Base-by-base conservation (phyloP, 2,888 invertebrate genomes). In the Ernsta delagoae region DNA sequence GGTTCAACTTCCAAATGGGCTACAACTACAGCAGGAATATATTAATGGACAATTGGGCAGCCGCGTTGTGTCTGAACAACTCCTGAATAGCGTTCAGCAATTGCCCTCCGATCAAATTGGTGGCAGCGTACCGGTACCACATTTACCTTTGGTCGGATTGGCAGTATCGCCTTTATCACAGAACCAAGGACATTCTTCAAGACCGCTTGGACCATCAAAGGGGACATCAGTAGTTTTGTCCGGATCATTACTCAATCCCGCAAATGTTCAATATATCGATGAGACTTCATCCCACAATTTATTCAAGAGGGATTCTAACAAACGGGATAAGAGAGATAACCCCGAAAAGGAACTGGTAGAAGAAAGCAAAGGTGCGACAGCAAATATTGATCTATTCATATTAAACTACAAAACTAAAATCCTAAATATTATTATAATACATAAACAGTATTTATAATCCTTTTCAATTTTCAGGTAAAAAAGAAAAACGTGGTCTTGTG, bases 401-500 rank as follows among this genome's bases (percentile, higher is more conserved):
- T 39, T 24, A 24, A 24, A 5, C 12, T 48, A 48, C 48, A 12
- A 1, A 12, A 11, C 43, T 11, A 11, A 45, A 45, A 45, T 4
- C 3, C 12, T 1, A 6, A 48, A 1, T 5, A 12, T 5, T 1
- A 39, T 39, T 48, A 48, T 12, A 8, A 2, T 45, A 45, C 12
- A 12, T 12, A 24, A 24, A 54, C 24, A 53, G 31, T 41, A 59
- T n/a, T 31, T 31, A 54, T 54, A 54, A n/a, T 56, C 7, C 7
- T 16, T 50, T 4, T 76, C 77, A 59, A 5, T 70, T 82, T 75
- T 65, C 83, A 82, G 94, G 93, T 56, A 95, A 93, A 78, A 91
- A 95, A 63, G 94, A 94, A 62, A 96, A 96, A 76, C 94, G 97
- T 0, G 96, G 95, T 1, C 82, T 96, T 39, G 92, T 96, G 0